Conservation (phyloP, 37 sponge, comb jelly and placozoan species). For the Oopsacas minuta region DNA sequence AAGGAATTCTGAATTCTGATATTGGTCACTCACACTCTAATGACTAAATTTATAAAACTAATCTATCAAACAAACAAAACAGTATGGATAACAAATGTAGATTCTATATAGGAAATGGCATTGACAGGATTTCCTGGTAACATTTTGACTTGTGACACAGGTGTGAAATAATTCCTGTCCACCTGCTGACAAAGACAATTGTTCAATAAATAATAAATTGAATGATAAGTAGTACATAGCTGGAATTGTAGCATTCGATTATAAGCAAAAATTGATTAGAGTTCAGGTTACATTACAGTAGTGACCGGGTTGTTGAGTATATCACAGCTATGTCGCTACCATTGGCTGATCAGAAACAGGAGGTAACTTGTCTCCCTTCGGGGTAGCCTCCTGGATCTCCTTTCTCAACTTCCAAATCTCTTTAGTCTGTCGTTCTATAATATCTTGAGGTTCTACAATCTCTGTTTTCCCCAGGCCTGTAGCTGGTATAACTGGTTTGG, state of each 20-base stretch:
- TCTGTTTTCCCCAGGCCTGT: conserved; percentile 45
- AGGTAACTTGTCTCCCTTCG: conserved; percentile 27
- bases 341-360: conserved; percentile 31
- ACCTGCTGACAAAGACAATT: no score
- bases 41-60: no score
- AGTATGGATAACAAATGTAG: no score
- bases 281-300: background rate
- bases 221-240: no score
- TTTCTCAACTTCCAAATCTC: conserved; percentile 71
- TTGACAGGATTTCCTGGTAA: no score
- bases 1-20: no score
- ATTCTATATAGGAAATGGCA: no score
- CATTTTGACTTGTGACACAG: no score
- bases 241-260: background rate
- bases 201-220: no score
- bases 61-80: no score
- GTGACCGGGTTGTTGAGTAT: background rate
- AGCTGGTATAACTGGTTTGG: conserved; percentile 21
- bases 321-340: conserved; percentile 14
- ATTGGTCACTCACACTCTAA: no score
- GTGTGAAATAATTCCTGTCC: no score
- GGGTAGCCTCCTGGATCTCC: conserved; percentile 42
- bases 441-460: conserved; percentile 34
- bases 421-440: conserved; percentile 80
- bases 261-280: background rate